Evolutionary conservation across 2,888 invertebrate species (phyloP), one percentile per base, ranked within the genome.

Genomic region (Cremastinae sp.): DNA sequence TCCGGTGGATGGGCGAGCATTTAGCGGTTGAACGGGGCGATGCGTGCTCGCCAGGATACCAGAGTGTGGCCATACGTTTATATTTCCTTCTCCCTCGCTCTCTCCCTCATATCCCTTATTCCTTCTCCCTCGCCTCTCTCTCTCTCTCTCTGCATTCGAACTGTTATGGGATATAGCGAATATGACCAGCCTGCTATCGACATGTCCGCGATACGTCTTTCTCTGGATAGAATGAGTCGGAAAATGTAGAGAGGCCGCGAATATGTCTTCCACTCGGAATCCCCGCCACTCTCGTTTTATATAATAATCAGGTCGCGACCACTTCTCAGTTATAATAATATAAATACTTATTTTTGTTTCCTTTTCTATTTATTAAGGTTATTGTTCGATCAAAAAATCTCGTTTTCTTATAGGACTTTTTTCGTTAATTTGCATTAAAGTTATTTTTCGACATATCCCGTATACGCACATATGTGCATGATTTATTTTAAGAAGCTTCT

Each of bases 141-240:
- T n/a, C n/a, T 28, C 28, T 28, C 28, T 86, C 86, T 5, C 5
- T 5, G 28, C 28, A 28, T 28, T 5, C 28, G 28, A 28, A 28
- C 28, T 28, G 28, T 28, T 49, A 49, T 49, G 75, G 70, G 74
- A 74, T 68, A 61, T 71, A 71, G 80, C 66, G 72, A 77, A 77
- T 74, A 79, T 77, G 76, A 72, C 72, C 79, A 84, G 87, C 84
- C 88, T 89, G 89, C 85, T 89, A 89, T 89, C 88, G 89, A 89
- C 89, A 89, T 89, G 87, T 87, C 87, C 87, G 86, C 84, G 86
- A 86, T 86, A 54, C 61, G 82, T 84, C 83, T 83, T 82, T 80
- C 83, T 72, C 66, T 64, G 72, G n/a, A n/a, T 66, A 5, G 28
- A 3, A 28, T 5, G 28, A 28, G 28, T 3, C 28, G 5, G 28